These are phyloP conservation scores for Setipinna tenuifilis DNA, from an alignment of 2,797 vertebrate genomes.

Conservation along the genomic window DNA sequence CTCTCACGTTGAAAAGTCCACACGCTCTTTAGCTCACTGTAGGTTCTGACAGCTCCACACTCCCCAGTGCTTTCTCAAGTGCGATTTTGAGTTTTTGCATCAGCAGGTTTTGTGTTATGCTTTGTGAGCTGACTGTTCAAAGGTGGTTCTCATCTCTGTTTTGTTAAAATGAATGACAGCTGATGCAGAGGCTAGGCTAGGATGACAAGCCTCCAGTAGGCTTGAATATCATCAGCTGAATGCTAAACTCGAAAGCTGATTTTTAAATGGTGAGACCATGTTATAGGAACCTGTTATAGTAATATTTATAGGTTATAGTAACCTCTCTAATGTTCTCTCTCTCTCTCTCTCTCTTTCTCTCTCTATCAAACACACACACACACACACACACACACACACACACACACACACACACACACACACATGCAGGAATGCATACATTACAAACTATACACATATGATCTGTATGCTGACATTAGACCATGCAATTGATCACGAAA, in stretches of 20 bases:
- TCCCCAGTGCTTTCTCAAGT: not conserved
- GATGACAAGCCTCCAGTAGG: not conserved
- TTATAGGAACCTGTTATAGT: not conserved
- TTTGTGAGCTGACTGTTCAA: not conserved
- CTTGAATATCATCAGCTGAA: not conserved
- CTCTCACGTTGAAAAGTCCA: not conserved
- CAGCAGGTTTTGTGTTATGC: constrained; percentile 6
- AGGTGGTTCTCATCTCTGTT: not conserved
- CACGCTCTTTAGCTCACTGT: not conserved
- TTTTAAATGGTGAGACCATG: not conserved
- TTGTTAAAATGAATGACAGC: not conserved
- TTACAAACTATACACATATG: too few species aligned
- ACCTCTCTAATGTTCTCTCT: too few species aligned
- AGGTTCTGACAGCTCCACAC: not conserved
- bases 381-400: too few species aligned
- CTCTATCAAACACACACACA: too few species aligned
- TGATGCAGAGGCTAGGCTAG: not conserved
- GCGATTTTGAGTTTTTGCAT: not conserved
- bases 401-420: too few species aligned
- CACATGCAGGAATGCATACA: too few species aligned
- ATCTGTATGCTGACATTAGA: too few species aligned
- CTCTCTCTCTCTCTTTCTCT: too few species aligned
- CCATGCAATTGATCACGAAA: too few species aligned
- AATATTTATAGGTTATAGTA: too few species aligned
- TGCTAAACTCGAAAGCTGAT: not conserved